Evolutionary conservation across 2,797 vertebrate species (phyloP).

Genomic region (Otolemur crassicaudatus): DNA sequence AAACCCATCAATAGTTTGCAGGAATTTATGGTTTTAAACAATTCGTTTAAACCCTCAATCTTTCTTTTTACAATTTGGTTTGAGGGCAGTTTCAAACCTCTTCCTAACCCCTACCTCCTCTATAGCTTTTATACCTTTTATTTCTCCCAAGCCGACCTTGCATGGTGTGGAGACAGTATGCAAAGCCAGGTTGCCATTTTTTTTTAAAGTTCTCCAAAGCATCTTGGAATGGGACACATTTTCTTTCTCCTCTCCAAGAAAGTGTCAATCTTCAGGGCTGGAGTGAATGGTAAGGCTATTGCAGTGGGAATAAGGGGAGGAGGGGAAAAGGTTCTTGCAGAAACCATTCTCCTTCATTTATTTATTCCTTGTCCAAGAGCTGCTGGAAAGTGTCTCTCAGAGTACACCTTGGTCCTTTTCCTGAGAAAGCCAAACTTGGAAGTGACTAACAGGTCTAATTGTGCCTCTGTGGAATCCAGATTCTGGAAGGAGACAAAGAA

Average conservation of each 20-base stretch:
- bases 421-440: constrained; percentile 70
- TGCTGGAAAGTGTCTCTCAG: constrained; percentile 65
- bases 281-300: background rate
- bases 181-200: background rate
- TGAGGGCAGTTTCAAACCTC: constrained; percentile 29
- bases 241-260: constrained; percentile 59
- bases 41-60: background rate
- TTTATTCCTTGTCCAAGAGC: constrained; percentile 58
- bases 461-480: constrained; percentile 67
- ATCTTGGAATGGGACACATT: background rate
- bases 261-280: background rate
- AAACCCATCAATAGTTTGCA: background rate
- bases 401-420: constrained; percentile 67
- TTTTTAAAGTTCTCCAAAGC: background rate
- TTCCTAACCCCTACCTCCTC: background rate
- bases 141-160: constrained; percentile 9
- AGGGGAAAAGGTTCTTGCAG: background rate
- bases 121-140: background rate
- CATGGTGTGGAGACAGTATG: background rate
- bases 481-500: constrained; percentile 69
- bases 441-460: constrained; percentile 68
- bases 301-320: background rate
- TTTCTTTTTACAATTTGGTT: background rate
- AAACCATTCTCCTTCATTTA: constrained; percentile 33
- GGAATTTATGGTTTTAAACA: constrained; percentile 35